Conservation (phyloP, 1,140 invertebrate species). For the Condylostylus longicornis region DNA sequence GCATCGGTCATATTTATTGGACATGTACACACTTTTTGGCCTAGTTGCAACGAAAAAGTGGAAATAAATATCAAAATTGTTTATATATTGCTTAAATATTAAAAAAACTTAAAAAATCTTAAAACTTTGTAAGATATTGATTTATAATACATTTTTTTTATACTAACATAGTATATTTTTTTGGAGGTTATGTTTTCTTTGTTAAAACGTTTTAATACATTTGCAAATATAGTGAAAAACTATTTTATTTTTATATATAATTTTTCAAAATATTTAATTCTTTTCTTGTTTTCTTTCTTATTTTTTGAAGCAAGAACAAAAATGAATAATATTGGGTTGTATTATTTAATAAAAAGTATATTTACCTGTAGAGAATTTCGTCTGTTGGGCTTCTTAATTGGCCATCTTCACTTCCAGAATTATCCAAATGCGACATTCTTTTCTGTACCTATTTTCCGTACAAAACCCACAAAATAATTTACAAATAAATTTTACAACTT, state of each 20-base stretch:
- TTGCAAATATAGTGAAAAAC: constrained; percentile 1
- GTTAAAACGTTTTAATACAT: constrained; percentile 4
- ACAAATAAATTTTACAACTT: too few relatives aligned
- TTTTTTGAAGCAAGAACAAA: too few relatives aligned
- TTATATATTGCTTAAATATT: constrained; percentile 8
- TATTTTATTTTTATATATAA: constrained; percentile 6
- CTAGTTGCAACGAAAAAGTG: constrained; percentile 34
- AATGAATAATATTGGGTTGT: constrained; percentile 7
- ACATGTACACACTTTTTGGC: constrained; percentile 34
- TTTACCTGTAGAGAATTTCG: constrained; percentile 26
- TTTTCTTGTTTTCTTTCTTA: too few relatives aligned
- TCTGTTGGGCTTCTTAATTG: constrained; percentile 27
- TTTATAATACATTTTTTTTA: constrained; percentile 7
- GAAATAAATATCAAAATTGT: constrained; percentile 29
- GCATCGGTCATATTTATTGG: constrained; percentile 33
- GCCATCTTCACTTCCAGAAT: constrained; percentile 30
- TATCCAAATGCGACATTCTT: constrained; percentile 15
- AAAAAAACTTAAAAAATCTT: constrained; percentile 7
- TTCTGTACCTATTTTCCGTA: too few relatives aligned
- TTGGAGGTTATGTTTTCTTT: constrained; percentile 1
- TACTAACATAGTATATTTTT: constrained; percentile 5
- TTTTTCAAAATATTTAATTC: constrained; percentile 5
- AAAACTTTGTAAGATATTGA: constrained; percentile 2
- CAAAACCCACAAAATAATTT: too few relatives aligned
- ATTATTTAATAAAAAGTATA: constrained; percentile 10